These are phyloP conservation scores for Cataglyphis hispanica DNA, from an alignment of 1,140 invertebrate genomes.

Conservation along the genomic window DNA sequence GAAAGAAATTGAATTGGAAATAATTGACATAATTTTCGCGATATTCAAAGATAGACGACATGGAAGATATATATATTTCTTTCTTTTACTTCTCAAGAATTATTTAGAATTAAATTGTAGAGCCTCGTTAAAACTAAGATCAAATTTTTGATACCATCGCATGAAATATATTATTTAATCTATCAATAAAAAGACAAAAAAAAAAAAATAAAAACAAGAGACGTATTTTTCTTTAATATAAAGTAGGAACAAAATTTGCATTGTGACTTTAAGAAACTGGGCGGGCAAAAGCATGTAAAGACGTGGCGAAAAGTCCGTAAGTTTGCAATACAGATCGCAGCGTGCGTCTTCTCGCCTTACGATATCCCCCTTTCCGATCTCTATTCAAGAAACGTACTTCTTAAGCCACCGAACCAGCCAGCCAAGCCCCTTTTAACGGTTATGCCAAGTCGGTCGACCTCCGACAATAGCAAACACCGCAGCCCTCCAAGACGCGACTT, in stretches of 20 bases:
- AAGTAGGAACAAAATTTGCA: conserved; percentile 43
- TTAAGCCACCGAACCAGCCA: conserved; percentile 69
- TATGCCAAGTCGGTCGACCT: conserved; percentile 79
- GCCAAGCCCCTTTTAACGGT: conserved; percentile 78
- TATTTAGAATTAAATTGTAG: too few relatives aligned
- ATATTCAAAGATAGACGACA: not conserved
- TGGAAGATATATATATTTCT: not conserved
- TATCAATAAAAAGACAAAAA: not conserved
- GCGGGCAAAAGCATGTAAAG: conserved; percentile 24
- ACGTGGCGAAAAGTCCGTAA: conserved; percentile 45
- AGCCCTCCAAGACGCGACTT: conserved; percentile 70
- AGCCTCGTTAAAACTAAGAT: not conserved
- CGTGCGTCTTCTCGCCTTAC: conserved; percentile 75
- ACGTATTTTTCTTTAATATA: not conserved
- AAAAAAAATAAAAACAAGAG: not conserved
- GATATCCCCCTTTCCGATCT: conserved; percentile 41
- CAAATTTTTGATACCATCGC: not conserved
- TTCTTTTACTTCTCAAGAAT: too few relatives aligned
- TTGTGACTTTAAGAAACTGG: conserved; percentile 59
- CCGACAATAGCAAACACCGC: conserved; percentile 75
- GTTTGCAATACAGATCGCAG: conserved; percentile 59
- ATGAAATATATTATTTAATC: not conserved
- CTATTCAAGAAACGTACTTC: conserved; percentile 73
- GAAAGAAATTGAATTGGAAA: conserved; percentile 39
- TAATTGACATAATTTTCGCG: not conserved